phyloP scores from a whole-genome alignment of 92 coral and sea anemone species.

The Palythoa grandiflora region DNA sequence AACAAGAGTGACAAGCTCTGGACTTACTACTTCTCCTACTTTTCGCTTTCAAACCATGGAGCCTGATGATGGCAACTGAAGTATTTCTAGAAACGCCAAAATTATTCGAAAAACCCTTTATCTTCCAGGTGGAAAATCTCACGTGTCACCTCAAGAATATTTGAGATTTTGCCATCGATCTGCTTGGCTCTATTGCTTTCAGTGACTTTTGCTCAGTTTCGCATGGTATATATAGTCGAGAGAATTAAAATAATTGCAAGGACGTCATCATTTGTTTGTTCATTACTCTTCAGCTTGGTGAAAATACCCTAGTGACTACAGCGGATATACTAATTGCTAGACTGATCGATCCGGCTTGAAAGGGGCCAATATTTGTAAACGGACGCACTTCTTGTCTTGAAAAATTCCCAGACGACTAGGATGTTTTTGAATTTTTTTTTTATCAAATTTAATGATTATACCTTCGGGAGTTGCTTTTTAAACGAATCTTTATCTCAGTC shows the following conservation, averaged over 20 bases:
- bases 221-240: not conserved
- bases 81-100: not conserved
- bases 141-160: not conserved
- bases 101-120: not conserved
- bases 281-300: conserved; percentile 4
- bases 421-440: not conserved
- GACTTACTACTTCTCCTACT: not conserved
- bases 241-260: not conserved
- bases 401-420: not conserved
- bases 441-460: not conserved
- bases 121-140: not conserved
- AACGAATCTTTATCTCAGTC: too few relatives aligned
- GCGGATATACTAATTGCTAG: conserved; percentile 33
- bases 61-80: not conserved
- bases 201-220: not conserved
- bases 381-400: conserved; percentile 17
- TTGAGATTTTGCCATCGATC: not conserved
- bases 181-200: not conserved
- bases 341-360: not conserved
- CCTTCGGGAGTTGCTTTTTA: not conserved
- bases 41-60: not conserved
- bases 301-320: not conserved
- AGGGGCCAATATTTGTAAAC: conserved; percentile 21
- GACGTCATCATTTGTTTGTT: conserved; percentile 13
- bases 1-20: not conserved